Percentiles rank a stretch among this genome's conserved stretches.
These are phyloP conservation scores for Gambusia holbrooki DNA, from an alignment of 2,113 vertebrate species.

Conservation along the genomic window DNA sequence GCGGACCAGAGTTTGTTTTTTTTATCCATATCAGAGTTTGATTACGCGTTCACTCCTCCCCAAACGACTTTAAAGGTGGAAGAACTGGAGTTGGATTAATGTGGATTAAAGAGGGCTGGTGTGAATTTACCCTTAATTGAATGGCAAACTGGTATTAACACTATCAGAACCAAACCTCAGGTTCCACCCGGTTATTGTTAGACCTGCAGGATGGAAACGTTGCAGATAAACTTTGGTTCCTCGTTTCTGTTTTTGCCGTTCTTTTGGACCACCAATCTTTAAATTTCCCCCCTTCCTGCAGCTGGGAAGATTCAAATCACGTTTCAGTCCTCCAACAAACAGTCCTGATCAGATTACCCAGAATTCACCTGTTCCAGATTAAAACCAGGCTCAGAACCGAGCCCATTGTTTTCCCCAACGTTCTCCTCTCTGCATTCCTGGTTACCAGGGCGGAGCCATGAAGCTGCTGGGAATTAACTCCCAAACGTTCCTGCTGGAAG, in stretches of 20 bases:
- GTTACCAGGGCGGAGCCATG: neutral
- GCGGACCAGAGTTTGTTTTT: too few relatives aligned
- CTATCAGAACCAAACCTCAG: neutral
- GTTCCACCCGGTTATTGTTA: neutral
- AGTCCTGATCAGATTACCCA: conserved; percentile 20
- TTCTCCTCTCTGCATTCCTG: neutral
- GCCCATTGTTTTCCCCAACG: neutral
- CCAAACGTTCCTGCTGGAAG: conserved; percentile 30
- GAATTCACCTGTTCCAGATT: conserved; percentile 58
- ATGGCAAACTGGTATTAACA: neutral
- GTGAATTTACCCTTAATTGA: too few relatives aligned
- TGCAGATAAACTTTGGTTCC: neutral
- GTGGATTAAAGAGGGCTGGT: too few relatives aligned
- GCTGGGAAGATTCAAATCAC: too few relatives aligned
- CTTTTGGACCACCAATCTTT: too few relatives aligned
- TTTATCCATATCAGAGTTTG: too few relatives aligned
- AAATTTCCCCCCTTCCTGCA: too few relatives aligned
- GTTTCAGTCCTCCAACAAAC: neutral
- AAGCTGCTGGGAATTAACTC: conserved; percentile 19
- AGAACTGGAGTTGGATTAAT: too few relatives aligned
- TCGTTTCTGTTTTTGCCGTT: too few relatives aligned
- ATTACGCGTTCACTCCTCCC: too few relatives aligned
- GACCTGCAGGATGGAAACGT: neutral
- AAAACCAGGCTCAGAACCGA: conserved; percentile 14
- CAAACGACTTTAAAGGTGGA: too few relatives aligned